Evolutionary conservation across 2,888 invertebrate species (phyloP).

Genomic region (Oscheius sp.): DNA sequence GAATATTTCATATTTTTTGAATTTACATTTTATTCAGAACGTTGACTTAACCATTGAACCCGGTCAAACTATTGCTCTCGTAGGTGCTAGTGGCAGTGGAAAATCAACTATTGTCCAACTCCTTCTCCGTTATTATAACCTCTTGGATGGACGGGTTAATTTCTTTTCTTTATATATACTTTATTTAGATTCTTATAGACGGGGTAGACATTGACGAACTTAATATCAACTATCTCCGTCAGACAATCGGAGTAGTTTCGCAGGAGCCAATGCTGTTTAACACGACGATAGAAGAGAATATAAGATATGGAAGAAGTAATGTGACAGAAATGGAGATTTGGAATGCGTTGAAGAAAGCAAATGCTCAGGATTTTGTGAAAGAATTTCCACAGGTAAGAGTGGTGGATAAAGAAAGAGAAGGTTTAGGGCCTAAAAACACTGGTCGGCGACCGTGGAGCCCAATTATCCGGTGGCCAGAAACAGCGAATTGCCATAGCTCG

Average conservation of each 20-base stretch:
- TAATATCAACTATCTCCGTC: constrained; percentile 73
- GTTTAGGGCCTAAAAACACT: constrained; percentile 61
- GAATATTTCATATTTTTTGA: too few relatives aligned
- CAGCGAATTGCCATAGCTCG: constrained; percentile 53
- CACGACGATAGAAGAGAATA: constrained; percentile 73
- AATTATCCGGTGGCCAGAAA: constrained; percentile 72
- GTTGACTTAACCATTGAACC: constrained; percentile 53
- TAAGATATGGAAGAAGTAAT: constrained; percentile 68
- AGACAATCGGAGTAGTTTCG: constrained; percentile 70
- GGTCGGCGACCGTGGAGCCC: constrained; percentile 72
- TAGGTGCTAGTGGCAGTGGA: constrained; percentile 65
- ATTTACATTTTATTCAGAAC: constrained; percentile 36
- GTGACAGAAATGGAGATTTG: constrained; percentile 47
- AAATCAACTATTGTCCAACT: constrained; percentile 58
- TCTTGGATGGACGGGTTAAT: constrained; percentile 46
- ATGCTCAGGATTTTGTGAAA: constrained; percentile 71
- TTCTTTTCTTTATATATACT: background rate
- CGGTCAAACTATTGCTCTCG: constrained; percentile 63
- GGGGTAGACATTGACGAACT: constrained; percentile 71
- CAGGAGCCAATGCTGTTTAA: constrained; percentile 77
- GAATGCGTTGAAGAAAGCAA: constrained; percentile 68
- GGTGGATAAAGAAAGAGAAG: background rate
- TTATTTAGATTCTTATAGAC: constrained; percentile 71
- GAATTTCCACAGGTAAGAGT: constrained; percentile 60
- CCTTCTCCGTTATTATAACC: constrained; percentile 64